These are phyloP conservation scores for Hoplodrina ambigua DNA, from an alignment of 2,888 invertebrate species.

Conservation along the genomic window DNA sequence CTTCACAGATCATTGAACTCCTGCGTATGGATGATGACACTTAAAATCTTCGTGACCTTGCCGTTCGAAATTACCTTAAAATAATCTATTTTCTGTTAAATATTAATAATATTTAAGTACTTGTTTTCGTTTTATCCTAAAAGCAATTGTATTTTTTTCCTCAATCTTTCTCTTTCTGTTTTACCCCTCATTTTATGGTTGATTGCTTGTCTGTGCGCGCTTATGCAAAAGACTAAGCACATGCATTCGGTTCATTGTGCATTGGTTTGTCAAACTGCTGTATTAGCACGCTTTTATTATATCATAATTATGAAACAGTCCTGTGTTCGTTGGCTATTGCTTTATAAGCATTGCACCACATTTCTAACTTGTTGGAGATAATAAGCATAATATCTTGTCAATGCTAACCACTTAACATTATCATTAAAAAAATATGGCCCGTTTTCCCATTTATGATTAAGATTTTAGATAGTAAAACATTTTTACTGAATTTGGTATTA, in stretches of 20 bases:
- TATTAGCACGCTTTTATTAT: constrained; percentile 13
- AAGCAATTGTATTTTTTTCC: constrained; percentile 71
- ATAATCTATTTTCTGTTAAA: constrained; percentile 10
- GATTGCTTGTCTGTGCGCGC: constrained; percentile 46
- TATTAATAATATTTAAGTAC: neutral
- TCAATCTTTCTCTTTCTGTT: constrained; percentile 77
- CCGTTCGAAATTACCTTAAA: constrained; percentile 66
- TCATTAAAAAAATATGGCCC: constrained; percentile 12
- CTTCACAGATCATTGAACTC: constrained; percentile 75
- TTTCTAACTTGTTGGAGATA: constrained; percentile 11
- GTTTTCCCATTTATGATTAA: neutral
- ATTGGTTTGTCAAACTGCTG: constrained; percentile 21
- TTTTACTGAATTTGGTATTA: neutral
- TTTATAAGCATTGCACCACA: constrained; percentile 17
- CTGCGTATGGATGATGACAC: constrained; percentile 71
- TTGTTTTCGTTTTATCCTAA: constrained; percentile 14
- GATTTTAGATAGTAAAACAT: neutral
- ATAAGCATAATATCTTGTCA: neutral
- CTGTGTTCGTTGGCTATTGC: constrained; percentile 11
- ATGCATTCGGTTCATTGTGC: constrained; percentile 29
- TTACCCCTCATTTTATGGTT: constrained; percentile 58
- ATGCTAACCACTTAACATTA: neutral
- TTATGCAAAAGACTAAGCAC: constrained; percentile 45
- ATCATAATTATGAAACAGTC: constrained; percentile 12
- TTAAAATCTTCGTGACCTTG: constrained; percentile 67